phyloP scores from a whole-genome alignment of 2,888 invertebrate species.

The Sarcophaga rosellei region DNA sequence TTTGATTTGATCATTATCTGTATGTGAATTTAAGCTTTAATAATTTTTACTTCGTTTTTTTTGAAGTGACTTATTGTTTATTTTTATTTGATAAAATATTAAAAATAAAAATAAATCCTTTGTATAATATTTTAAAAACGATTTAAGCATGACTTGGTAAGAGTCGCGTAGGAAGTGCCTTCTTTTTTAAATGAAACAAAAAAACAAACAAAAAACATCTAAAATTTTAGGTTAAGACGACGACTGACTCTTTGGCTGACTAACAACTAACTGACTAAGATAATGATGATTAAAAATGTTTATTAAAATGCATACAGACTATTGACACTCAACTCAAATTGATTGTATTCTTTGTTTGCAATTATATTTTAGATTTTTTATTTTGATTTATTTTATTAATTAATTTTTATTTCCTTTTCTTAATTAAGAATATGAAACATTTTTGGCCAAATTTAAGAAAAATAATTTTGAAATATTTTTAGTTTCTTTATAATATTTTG shows the following conservation, averaged over 20 bases:
- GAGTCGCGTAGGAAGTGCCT: conserved; percentile 59
- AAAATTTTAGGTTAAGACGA: conserved; percentile 57
- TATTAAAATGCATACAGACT: background rate
- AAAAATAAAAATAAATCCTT: too few species aligned
- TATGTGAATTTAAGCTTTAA: background rate
- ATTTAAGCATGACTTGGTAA: conserved; percentile 28
- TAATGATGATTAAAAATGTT: background rate
- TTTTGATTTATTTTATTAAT: too few species aligned
- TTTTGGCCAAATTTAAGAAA: too few species aligned
- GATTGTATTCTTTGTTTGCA: conserved; percentile 23
- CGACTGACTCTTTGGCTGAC: conserved; percentile 1
- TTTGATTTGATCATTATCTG: background rate
- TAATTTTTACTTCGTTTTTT: background rate
- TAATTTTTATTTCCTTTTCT: too few species aligned
- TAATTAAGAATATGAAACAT: too few species aligned
- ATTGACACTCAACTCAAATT: conserved; percentile 33
- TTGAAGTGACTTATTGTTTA: background rate
- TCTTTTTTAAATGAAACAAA: conserved; percentile 47
- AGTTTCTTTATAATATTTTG: conserved; percentile 20
- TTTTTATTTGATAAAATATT: too few species aligned
- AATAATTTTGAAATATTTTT: conserved; percentile 1
- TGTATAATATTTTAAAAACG: too few species aligned
- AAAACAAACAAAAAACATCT: conserved; percentile 46
- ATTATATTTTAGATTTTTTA: background rate
- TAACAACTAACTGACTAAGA: background rate